Percentiles rank a stretch among this genome's conserved stretches.
These are phyloP conservation scores for Sylvietta virens DNA, from an alignment of 2,113 vertebrate genomes.

Conservation along the genomic window DNA sequence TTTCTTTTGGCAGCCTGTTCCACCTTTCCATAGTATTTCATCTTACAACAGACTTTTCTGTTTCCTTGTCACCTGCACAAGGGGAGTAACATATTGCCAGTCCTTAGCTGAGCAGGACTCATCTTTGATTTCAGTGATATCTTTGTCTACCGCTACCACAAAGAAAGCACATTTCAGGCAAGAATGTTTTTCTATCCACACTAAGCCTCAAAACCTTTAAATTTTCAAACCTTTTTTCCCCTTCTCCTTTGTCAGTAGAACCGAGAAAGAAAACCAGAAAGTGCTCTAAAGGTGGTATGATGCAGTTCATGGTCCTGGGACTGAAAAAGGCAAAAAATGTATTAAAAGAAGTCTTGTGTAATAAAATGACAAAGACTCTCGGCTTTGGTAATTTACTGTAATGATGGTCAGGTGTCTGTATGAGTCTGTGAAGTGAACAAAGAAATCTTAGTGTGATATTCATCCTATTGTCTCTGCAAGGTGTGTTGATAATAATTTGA, in stretches of 20 bases:
- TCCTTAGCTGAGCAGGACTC: neutral
- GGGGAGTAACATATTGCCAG: neutral
- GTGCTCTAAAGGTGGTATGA: neutral
- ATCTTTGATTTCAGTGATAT: neutral
- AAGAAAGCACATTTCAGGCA: neutral
- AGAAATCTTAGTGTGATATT: neutral
- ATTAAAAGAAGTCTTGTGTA: neutral
- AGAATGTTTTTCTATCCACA: neutral
- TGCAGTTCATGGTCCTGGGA: accelerated
- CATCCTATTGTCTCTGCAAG: neutral
- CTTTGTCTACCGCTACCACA: neutral
- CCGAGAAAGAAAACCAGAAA: neutral
- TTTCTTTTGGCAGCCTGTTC: neutral
- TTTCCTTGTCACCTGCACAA: neutral
- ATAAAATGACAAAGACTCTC: neutral
- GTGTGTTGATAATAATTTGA: neutral
- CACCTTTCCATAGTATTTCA: neutral
- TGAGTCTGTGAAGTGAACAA: neutral
- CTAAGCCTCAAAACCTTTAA: neutral
- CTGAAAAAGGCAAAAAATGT: neutral
- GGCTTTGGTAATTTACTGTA: neutral
- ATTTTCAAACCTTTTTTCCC: neutral
- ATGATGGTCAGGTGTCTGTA: neutral
- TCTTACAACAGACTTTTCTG: neutral
- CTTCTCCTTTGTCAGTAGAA: neutral